Conservation (phyloP, 2,888 invertebrate species). For the Tubiluchus corallicola region DNA sequence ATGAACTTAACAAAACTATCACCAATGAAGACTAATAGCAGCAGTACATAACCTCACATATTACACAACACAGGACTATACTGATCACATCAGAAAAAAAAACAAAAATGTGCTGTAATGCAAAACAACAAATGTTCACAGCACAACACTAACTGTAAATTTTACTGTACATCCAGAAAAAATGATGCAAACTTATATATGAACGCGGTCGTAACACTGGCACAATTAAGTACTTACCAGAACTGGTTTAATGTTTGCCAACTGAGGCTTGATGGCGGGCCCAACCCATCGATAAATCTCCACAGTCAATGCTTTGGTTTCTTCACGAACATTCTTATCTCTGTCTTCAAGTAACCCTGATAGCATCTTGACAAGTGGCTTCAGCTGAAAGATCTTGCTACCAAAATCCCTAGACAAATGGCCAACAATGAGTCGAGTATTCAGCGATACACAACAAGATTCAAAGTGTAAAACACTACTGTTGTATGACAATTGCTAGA, state of each 20-base stretch:
- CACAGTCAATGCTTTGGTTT: constrained; percentile 70
- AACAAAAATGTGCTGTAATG: background rate
- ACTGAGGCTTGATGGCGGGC: constrained; percentile 58
- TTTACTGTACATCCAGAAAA: background rate
- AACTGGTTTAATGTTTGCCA: constrained; percentile 66
- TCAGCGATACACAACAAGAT: too few relatives aligned
- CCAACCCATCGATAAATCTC: constrained; percentile 87
- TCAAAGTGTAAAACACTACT: too few relatives aligned
- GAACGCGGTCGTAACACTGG: background rate
- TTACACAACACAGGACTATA: constrained; percentile 4
- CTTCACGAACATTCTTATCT: constrained; percentile 74
- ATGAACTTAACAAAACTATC: too few relatives aligned
- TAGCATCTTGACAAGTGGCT: constrained; percentile 71
- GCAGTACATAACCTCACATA: constrained; percentile 6
- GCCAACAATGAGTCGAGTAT: too few relatives aligned
- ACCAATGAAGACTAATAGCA: too few relatives aligned
- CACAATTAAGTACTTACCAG: constrained; percentile 38
- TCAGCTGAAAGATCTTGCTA: constrained; percentile 67
- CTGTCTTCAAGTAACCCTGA: constrained; percentile 66
- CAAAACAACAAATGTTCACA: background rate
- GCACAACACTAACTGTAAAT: too few relatives aligned
- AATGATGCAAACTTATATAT: background rate
- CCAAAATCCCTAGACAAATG: constrained; percentile 55
- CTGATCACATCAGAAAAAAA: background rate
- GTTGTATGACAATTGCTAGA: too few relatives aligned